These are phyloP conservation scores for Propithecus coquereli DNA, from an alignment of 2,113 vertebrate genomes.

Conservation along the genomic window DNA sequence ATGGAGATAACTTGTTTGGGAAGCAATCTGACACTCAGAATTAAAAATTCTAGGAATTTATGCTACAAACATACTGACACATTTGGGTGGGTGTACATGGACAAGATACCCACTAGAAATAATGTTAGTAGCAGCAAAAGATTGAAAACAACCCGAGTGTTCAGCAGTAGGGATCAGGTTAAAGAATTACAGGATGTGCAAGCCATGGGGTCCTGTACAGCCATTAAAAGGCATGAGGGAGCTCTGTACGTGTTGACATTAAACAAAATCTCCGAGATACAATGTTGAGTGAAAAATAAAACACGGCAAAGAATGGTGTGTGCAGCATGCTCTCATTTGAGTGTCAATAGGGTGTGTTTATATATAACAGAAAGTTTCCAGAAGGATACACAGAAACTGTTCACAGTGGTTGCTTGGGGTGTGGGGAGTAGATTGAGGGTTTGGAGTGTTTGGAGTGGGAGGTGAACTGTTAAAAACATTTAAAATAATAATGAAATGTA, in stretches of 20 bases:
- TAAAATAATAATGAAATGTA: slow-evolving; percentile 21
- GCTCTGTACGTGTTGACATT: neutral
- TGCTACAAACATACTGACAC: neutral
- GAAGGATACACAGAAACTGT: neutral
- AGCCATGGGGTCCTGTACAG: neutral
- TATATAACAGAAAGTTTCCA: neutral
- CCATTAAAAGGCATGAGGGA: neutral
- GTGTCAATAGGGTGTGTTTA: neutral
- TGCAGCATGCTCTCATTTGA: neutral
- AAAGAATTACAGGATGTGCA: neutral
- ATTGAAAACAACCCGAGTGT: neutral
- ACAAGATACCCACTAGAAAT: neutral
- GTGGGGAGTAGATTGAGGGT: neutral
- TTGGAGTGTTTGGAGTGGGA: neutral
- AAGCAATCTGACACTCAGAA: neutral
- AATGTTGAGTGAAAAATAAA: neutral
- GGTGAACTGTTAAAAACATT: slow-evolving; percentile 29
- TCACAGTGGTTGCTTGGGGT: neutral
- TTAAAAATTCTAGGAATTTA: neutral
- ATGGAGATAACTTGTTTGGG: neutral
- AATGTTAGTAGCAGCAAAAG: neutral
- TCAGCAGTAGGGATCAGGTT: neutral
- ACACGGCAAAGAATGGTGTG: neutral
- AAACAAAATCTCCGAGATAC: neutral
- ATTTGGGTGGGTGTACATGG: neutral